A percentile compares a stretch with the other conserved stretches of the same genome.
phyloP scores from a whole-genome alignment of 2,113 vertebrate genomes.

The Pipra filicauda region DNA sequence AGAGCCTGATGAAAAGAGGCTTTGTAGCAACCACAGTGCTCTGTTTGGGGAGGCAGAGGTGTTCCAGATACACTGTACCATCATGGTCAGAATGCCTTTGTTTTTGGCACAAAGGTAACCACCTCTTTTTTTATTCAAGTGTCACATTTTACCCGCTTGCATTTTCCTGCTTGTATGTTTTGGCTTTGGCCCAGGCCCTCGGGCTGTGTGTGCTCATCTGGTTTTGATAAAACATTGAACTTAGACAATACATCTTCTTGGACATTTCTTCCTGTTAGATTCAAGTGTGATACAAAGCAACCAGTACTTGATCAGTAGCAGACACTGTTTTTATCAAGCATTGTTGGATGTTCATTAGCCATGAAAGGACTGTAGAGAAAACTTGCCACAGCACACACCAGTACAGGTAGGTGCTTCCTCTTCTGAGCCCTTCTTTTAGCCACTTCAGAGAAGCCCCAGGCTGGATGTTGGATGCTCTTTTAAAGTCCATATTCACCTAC shows the following conservation, averaged over 20 bases:
- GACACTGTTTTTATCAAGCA: slow-evolving; percentile 25
- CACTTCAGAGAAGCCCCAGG: background rate
- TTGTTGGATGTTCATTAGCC: slow-evolving; percentile 23
- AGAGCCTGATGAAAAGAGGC: background rate
- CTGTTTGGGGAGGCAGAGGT: background rate
- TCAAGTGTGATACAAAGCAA: slow-evolving; percentile 51
- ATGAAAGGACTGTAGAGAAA: background rate
- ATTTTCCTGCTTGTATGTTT: slow-evolving; percentile 67
- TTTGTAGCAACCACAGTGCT: background rate
- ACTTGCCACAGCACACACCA: background rate
- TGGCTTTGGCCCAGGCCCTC: slow-evolving; percentile 48
- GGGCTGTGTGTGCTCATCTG: slow-evolving; percentile 57
- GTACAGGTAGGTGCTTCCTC: background rate
- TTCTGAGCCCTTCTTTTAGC: background rate
- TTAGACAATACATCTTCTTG: slow-evolving; percentile 65
- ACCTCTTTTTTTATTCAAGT: background rate
- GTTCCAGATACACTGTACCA: background rate
- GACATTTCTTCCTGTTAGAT: slow-evolving; percentile 66
- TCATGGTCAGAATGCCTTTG: background rate
- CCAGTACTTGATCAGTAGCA: slow-evolving; percentile 58
- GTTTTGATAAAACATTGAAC: slow-evolving; percentile 61
- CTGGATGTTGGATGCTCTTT: background rate
- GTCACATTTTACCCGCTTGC: slow-evolving; percentile 62
- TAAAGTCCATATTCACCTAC: background rate
- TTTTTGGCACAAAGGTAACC: background rate